Conservation (phyloP, 2,113 vertebrate species). For the Grantiella picta region DNA sequence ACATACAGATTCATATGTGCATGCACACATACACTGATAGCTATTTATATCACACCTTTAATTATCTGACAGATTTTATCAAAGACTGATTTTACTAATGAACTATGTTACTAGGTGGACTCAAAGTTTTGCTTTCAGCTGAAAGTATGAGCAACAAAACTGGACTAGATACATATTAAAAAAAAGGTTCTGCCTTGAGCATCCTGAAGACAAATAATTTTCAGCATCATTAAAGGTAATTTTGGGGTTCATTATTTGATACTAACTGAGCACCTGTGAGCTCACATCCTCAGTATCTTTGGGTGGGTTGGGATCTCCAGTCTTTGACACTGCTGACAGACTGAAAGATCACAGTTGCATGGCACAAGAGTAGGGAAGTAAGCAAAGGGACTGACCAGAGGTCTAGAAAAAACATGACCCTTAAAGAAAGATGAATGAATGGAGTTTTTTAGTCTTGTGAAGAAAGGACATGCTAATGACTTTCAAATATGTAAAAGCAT, state of each 20-base stretch:
- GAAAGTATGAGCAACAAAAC: neutral
- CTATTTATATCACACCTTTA: neutral
- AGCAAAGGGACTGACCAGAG: slow-evolving; percentile 29
- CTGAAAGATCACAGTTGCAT: neutral
- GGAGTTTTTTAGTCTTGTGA: slow-evolving; percentile 13
- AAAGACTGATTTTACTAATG: neutral
- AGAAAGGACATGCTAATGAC: slow-evolving; percentile 10
- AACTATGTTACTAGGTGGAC: neutral
- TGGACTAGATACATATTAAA: neutral
- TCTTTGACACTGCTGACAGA: neutral
- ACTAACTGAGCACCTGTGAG: neutral
- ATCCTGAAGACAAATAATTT: neutral
- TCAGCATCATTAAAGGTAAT: neutral
- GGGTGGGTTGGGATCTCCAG: neutral
- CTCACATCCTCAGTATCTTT: neutral
- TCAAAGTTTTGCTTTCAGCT: neutral
- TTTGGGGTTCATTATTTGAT: neutral
- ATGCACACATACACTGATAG: neutral
- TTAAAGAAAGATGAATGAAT: slow-evolving; percentile 53
- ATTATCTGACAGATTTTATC: neutral
- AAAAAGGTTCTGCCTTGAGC: neutral
- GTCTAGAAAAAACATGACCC: slow-evolving; percentile 55
- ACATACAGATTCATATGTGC: neutral
- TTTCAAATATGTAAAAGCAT: slow-evolving; percentile 3
- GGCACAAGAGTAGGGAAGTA: neutral